Evolutionary conservation across 2,113 vertebrate genomes (phyloP).

Genomic region (Lagopus muta): DNA sequence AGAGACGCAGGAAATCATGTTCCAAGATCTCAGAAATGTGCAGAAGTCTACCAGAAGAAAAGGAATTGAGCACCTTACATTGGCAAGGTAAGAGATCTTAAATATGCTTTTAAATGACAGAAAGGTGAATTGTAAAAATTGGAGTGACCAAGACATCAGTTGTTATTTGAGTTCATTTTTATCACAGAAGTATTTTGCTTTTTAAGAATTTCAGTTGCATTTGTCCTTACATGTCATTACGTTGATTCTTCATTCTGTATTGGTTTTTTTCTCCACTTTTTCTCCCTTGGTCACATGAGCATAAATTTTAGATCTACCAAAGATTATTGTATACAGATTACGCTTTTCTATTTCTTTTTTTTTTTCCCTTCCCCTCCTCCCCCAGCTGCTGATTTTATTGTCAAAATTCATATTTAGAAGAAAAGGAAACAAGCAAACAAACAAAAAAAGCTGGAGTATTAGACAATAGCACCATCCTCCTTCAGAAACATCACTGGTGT

Average conservation of each 20-base stretch:
- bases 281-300: background rate
- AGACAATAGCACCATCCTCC: background rate
- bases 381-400: background rate
- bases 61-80: background rate
- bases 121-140: background rate
- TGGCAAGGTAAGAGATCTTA: background rate
- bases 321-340: background rate
- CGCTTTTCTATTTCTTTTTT: too few relatives aligned
- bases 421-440: background rate
- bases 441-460: background rate
- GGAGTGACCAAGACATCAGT: background rate
- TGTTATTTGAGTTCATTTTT: background rate
- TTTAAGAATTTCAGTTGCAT: background rate
- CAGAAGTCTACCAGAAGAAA: background rate
- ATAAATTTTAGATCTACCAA: background rate
- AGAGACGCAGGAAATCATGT: background rate
- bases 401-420: background rate
- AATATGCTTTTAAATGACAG: background rate
- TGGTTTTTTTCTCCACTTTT: background rate
- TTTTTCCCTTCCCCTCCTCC: background rate
- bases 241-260: background rate
- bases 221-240: background rate
- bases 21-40: background rate
- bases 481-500: background rate
- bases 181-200: background rate